Evolutionary conservation across 2,113 vertebrate genomes (phyloP).

Genomic region (Dasyurus viverrinus): DNA sequence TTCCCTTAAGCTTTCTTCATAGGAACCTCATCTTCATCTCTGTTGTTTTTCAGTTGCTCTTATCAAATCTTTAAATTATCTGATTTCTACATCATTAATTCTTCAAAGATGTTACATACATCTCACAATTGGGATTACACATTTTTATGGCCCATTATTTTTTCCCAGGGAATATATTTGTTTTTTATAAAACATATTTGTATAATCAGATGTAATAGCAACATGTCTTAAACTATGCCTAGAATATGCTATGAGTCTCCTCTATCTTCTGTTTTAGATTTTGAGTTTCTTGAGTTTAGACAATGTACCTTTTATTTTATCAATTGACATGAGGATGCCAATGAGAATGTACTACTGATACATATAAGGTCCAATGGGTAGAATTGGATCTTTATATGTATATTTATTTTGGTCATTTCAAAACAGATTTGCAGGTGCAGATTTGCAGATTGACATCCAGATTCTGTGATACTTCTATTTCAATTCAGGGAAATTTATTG

Average conservation of each 20-base stretch:
- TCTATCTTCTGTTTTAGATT: neutral
- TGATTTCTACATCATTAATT: neutral
- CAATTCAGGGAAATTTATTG: neutral
- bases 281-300: neutral
- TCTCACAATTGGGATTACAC: neutral
- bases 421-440: neutral
- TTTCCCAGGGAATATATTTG: neutral
- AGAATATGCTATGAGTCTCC: neutral
- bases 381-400: neutral
- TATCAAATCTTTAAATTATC: neutral
- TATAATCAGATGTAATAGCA: neutral
- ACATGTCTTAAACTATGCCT: neutral
- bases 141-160: neutral
- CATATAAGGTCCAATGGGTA: neutral
- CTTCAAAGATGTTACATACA: neutral
- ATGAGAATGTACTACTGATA: neutral
- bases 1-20: neutral
- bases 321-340: neutral
- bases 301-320: neutral
- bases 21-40: neutral
- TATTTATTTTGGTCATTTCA: neutral
- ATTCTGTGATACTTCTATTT: slow-evolving; percentile 20
- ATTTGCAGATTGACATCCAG: too few relatives aligned
- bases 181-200: neutral
- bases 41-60: neutral